Evolutionary conservation across 2,113 vertebrate species (phyloP), one percentile per base, ranked within the genome.

Genomic region (Ictalurus furcatus): DNA sequence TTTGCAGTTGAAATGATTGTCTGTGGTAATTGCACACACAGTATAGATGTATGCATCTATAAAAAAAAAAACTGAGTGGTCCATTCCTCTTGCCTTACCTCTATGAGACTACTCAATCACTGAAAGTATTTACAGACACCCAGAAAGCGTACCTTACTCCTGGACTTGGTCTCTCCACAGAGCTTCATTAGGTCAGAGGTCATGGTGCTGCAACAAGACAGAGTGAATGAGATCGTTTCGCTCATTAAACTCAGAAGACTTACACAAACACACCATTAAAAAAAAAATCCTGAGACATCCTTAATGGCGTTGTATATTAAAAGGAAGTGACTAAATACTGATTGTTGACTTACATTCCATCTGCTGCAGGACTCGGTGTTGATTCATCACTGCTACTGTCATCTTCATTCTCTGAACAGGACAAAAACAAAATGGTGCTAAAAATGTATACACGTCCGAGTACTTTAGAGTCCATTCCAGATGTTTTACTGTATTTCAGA

Each of bases 311-410:
- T 23, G 28, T 37, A 54, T 48, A 78, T 71, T 52, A n/a, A 76
- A n/a, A 58, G 16, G 65, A 54, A 76, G 59, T 54, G 12, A 40
- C 34, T 13, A 58, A 84, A n/a, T 28, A n/a, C 44, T 69, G 37
- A 76, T 21, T 79, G 56, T 56, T 73, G 25, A 84, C 94, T 96
- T 92, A 99, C 98, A 94, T 97, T 92, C 97, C 98, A 91, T 99
- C 98, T 48, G 97, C 94, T 86, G 97, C 97, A 4, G 98, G 98
- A 88, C 98, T 99, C 76, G 96, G 95, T 37, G 97, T 94, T 0
- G 98, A 97, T 56, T 96, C 98, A 80, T 99, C 98, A 88, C 98
- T 98, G 93, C 97, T 97, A 93, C 98, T 99, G 73, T 99, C 97
- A 30, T 99, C 98, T 85, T 95, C 92, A 65, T 97, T 97, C 91